Base-by-base conservation (phyloP, 1,140 invertebrate genomes). In the Bombyx mandarina region DNA sequence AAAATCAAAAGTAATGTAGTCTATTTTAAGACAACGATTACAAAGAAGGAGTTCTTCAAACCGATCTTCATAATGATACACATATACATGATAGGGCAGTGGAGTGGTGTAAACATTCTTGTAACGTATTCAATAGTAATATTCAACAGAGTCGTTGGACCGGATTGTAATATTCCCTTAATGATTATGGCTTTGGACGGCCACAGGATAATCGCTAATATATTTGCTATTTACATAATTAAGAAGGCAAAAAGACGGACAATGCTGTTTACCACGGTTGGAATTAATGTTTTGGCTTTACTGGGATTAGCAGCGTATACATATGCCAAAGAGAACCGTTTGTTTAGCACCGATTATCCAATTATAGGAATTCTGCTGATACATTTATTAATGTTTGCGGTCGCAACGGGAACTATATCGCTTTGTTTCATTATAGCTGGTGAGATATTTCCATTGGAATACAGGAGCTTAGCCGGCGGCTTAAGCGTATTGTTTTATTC, bases 21-120 rank as follows among this genome's bases (percentile, higher is more conserved):
- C 4, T 63, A 61, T 49, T 62, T 64, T 10, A 61, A 46, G 42
- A 9, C 18, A 8, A 63, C 65, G 7, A 43, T 67, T 35, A 55
- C 55, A 54, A 69, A 67, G 26, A 67, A 61, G 9, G 67, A 69
- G 43, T 70, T 73, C 56, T 70, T 63, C 35, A 65, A 63, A 10
- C 71, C 71, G 1, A 61, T 73, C 12, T 44, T 69, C 5, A 62
- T 73, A 61, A 73, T 73, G 70, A 54, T 69, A 1, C 65, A 69
- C 52, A 46, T 69, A 54, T 66, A 63, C 49, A 54, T 51, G 6
- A 45, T 73, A 43, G 62, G 48, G 6, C 67, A 73, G 35, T 73
- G 65, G 63, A 52, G 62, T 48, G 70, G 67, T 0, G 57, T 61
- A 0, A 67, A 69, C 43, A 53, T 69, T 7, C 43, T 72, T 6